Percentiles rank a stretch among this genome's conserved stretches.
These are phyloP conservation scores for Neomicropteryx cornuta DNA, from an alignment of 1,140 invertebrate species.

Conservation along the genomic window DNA sequence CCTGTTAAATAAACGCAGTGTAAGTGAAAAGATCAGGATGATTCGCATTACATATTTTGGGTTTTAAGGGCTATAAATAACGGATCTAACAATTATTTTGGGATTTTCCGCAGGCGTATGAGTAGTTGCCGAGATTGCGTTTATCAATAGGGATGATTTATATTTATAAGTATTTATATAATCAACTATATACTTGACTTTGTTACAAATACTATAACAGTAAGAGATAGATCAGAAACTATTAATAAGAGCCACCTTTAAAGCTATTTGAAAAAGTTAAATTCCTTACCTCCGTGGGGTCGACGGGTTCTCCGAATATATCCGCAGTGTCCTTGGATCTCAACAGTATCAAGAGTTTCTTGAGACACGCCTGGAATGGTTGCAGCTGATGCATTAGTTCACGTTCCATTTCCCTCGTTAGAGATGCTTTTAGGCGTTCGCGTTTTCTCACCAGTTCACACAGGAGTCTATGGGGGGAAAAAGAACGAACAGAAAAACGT, in stretches of 20 bases:
- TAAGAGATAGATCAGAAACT: too few relatives aligned
- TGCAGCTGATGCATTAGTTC: slow-evolving; percentile 70
- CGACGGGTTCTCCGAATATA: slow-evolving; percentile 89
- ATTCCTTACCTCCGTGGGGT: slow-evolving; percentile 65
- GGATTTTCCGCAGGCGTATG: too few relatives aligned
- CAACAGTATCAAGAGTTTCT: slow-evolving; percentile 63
- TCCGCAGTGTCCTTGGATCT: slow-evolving; percentile 71
- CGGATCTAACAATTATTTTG: too few relatives aligned
- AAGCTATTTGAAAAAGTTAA: too few relatives aligned
- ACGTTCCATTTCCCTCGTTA: slow-evolving; percentile 70
- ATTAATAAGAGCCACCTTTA: too few relatives aligned
- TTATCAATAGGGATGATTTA: too few relatives aligned
- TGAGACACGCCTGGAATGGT: slow-evolving; percentile 69
- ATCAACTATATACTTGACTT: too few relatives aligned
- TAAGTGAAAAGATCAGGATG: neutral
- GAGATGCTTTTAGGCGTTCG: slow-evolving; percentile 87
- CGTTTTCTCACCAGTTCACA: slow-evolving; percentile 92
- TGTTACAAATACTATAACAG: too few relatives aligned
- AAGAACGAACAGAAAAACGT: neutral
- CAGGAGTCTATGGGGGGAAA: slow-evolving; percentile 49
- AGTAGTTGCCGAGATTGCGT: too few relatives aligned
- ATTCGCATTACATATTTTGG: too few relatives aligned
- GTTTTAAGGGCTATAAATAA: too few relatives aligned
- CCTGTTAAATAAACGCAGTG: slow-evolving; percentile 30
- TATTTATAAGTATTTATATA: too few relatives aligned